Percentiles rank a stretch among this genome's conserved stretches.
These are phyloP conservation scores for Scaptomyza parva DNA, from an alignment of 2,888 invertebrate genomes.

Conservation along the genomic window DNA sequence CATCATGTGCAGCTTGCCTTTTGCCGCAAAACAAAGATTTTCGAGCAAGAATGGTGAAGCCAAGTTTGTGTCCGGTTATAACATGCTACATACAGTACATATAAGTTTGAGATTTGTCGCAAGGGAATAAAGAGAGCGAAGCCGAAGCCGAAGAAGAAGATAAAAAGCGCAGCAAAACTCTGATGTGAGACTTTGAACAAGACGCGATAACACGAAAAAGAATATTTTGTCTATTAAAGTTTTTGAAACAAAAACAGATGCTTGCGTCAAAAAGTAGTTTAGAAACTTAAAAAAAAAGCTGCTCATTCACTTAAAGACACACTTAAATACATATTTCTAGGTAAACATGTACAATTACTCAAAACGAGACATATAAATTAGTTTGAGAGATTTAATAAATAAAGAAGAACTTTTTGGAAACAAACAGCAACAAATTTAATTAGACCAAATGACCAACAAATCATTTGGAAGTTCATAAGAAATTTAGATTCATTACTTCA, in stretches of 20 bases:
- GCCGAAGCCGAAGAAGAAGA: neutral
- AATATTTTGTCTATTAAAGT: slow-evolving; percentile 9
- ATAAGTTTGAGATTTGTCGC: slow-evolving; percentile 38
- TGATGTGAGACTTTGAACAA: slow-evolving; percentile 3
- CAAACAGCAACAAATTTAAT: slow-evolving; percentile 25
- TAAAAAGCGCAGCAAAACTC: neutral
- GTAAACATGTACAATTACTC: neutral
- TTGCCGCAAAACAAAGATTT: slow-evolving; percentile 28
- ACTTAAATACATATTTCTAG: neutral
- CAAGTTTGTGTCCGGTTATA: slow-evolving; percentile 20
- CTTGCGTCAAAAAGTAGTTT: neutral
- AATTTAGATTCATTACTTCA: slow-evolving; percentile 32
- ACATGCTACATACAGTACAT: slow-evolving; percentile 9
- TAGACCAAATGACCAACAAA: slow-evolving; percentile 44
- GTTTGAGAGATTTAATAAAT: slow-evolving; percentile 9
- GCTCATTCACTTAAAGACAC: neutral
- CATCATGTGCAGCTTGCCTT: slow-evolving; percentile 28
- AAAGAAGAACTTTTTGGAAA: neutral
- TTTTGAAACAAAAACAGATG: neutral
- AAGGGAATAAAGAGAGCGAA: neutral
- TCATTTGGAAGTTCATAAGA: slow-evolving; percentile 48
- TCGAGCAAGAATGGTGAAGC: slow-evolving; percentile 7
- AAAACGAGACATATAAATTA: slow-evolving; percentile 7
- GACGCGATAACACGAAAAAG: slow-evolving; percentile 7
- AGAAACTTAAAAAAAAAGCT: neutral